Base-by-base conservation (phyloP, 1,140 invertebrate species). In the Saxidomus purpurata region DNA sequence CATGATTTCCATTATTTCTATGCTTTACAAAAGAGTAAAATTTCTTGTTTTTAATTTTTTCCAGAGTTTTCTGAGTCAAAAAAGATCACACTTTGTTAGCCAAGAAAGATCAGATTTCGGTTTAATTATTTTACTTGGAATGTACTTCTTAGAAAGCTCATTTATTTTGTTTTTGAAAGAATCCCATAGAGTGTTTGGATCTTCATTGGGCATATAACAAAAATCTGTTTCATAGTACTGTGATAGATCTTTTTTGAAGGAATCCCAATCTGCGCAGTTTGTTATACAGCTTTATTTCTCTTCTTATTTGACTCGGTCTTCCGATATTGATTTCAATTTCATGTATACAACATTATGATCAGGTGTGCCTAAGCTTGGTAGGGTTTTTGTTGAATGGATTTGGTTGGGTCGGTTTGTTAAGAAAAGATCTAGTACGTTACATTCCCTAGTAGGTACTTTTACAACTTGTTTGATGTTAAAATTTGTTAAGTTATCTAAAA, bases 401-500 rank as follows among this genome's bases (percentile, higher is more conserved):
- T n/a, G n/a, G n/a, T n/a, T n/a, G n/a, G n/a, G n/a, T n/a, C n/a
- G n/a, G n/a, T n/a, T n/a, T n/a, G n/a, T n/a, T n/a, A n/a, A n/a
- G n/a, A n/a, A n/a, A n/a, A n/a, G n/a, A n/a, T n/a, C 86, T 47
- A 71, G 61, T 17, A 31, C 61, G 34, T 80, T 80, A n/a, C 69
- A 59, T 22, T 80, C 22, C 80, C 61, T 67, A 47, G 76, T 88
- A 19, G 86, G 76, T n/a, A 71, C 69, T 47, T 80, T 71, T 28
- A 80, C 74, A n/a, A 71, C 43, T 69, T 79, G 86, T 40, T 67
- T 47, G 4, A 80, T 55, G 36, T 88, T 80, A 43, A 80, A 40
- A 34, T 79, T 77, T 36, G 55, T 88, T 13, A 77, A 28, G 15
- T 76, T 86, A 9, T 86, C 84, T 9, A 77, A 40, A 47, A 86